Evolutionary conservation across 1,140 invertebrate genomes (phyloP).

Genomic region (Dreissena polymorpha): DNA sequence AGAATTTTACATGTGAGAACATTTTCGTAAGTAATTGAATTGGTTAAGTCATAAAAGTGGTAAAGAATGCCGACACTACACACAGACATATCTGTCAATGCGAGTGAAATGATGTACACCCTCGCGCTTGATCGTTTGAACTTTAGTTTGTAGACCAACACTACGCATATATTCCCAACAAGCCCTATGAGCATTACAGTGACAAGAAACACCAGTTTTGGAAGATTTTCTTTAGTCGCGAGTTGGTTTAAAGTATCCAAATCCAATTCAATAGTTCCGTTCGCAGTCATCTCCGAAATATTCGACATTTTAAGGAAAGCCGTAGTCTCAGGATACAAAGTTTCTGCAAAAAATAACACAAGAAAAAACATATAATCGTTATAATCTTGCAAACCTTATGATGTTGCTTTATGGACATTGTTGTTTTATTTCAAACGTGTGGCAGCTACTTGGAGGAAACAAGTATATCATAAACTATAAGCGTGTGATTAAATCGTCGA

Average conservation of each 20-base stretch:
- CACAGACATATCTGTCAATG: slow-evolving; percentile 61
- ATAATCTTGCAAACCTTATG: too few species aligned
- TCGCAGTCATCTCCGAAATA: too few species aligned
- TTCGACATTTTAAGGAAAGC: too few species aligned
- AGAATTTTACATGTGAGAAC: slow-evolving; percentile 58
- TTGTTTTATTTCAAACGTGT: too few species aligned
- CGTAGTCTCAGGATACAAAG: too few species aligned
- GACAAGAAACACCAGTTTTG: slow-evolving; percentile 47
- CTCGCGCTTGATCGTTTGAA: slow-evolving; percentile 61
- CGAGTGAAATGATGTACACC: slow-evolving; percentile 62
- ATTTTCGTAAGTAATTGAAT: slow-evolving; percentile 59
- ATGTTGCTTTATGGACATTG: too few species aligned
- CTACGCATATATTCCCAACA: slow-evolving; percentile 63
- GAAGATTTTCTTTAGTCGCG: slow-evolving; percentile 48
- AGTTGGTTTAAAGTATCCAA: background rate
- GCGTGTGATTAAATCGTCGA: too few species aligned
- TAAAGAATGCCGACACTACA: slow-evolving; percentile 65
- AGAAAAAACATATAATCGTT: too few species aligned
- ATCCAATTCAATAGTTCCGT: too few species aligned
- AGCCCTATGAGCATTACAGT: slow-evolving; percentile 59
- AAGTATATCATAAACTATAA: too few species aligned
- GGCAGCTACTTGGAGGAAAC: too few species aligned
- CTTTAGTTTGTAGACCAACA: slow-evolving; percentile 59
- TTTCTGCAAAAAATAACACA: too few species aligned
- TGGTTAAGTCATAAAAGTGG: slow-evolving; percentile 62